A percentile compares a stretch with the other conserved stretches of the same genome.
Evolutionary conservation across 2,797 vertebrate genomes (phyloP).

Genomic region (Labroides dimidiatus): DNA sequence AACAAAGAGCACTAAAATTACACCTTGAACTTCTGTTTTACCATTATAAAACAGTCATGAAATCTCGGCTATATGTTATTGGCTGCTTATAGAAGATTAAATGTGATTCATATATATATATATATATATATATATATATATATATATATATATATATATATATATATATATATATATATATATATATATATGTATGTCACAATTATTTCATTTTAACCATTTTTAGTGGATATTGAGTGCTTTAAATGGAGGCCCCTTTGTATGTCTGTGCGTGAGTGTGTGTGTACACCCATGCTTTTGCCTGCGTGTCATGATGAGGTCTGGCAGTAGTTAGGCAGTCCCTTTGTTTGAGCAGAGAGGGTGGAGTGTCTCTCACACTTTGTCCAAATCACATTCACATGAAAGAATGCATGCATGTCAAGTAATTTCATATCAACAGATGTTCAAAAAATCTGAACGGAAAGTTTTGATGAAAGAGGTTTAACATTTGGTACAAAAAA

Average conservation of each 20-base stretch:
- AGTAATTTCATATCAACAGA: constrained; percentile 34
- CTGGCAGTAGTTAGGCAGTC: constrained; percentile 73
- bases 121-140: too few relatives aligned
- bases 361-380: constrained; percentile 64
- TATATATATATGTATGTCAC: not conserved
- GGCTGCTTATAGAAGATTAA: too few relatives aligned
- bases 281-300: constrained; percentile 21
- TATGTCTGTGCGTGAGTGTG: constrained; percentile 6
- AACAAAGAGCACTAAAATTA: too few relatives aligned
- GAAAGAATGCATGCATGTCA: constrained; percentile 13
- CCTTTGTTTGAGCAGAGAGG: constrained; percentile 70
- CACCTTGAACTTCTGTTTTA: too few relatives aligned
- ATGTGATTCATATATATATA: too few relatives aligned
- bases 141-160: too few relatives aligned
- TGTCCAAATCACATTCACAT: constrained; percentile 49
- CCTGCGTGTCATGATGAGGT: constrained; percentile 53
- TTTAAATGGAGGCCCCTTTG: not conserved
- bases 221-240: not conserved
- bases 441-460: constrained; percentile 2
- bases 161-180: too few relatives aligned
- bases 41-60: too few relatives aligned
- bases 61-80: too few relatives aligned
- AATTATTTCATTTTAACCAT: not conserved
- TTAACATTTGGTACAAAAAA: constrained; percentile 12
- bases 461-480: not conserved